Percentiles rank a stretch among this genome's conserved stretches.
Conservation (phyloP, 2,797 vertebrate species). For the Benthosema pterotum region DNA sequence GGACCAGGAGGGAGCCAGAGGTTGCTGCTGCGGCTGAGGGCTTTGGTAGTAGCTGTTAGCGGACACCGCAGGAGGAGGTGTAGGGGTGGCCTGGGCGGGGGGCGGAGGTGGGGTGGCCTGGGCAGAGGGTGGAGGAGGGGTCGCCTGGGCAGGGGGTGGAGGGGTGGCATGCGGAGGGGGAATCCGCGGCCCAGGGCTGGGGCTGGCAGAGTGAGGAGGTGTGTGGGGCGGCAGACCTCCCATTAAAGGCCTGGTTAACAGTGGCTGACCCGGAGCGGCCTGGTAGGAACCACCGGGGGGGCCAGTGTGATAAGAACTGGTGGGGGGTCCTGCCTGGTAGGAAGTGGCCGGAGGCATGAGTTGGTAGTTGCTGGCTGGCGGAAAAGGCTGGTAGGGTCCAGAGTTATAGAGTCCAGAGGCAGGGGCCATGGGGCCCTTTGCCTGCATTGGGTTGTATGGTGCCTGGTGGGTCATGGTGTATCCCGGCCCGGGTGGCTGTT, state of each 20-base stretch:
- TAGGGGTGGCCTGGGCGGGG: slow-evolving; percentile 77
- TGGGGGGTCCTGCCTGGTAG: slow-evolving; percentile 58
- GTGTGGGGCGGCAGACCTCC: slow-evolving; percentile 70
- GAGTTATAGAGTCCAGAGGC: slow-evolving; percentile 80
- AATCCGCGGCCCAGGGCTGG: slow-evolving; percentile 68
- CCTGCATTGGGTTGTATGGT: slow-evolving; percentile 76
- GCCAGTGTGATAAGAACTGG: slow-evolving; percentile 71
- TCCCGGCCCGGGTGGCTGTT: slow-evolving; percentile 80
- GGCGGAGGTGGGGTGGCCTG: slow-evolving; percentile 70
- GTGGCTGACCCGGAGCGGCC: slow-evolving; percentile 73
- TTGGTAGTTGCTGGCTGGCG: slow-evolving; percentile 75
- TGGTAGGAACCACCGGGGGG: slow-evolving; percentile 77
- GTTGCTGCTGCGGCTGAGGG: slow-evolving; percentile 60
- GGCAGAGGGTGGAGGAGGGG: slow-evolving; percentile 67
- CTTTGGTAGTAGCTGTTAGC: slow-evolving; percentile 79
- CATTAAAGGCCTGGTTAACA: slow-evolving; percentile 76
- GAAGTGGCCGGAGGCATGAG: slow-evolving; percentile 50
- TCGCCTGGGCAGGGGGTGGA: slow-evolving; percentile 79
- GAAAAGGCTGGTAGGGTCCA: slow-evolving; percentile 79
- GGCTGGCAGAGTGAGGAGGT: slow-evolving; percentile 74
- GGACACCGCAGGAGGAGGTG: slow-evolving; percentile 75
- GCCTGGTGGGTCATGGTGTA: slow-evolving; percentile 79
- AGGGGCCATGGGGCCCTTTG: slow-evolving; percentile 80
- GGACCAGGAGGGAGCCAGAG: slow-evolving; percentile 82
- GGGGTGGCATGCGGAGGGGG: slow-evolving; percentile 78